phyloP scores from a whole-genome alignment of 2,113 vertebrate species.

The Menura novaehollandiae region DNA sequence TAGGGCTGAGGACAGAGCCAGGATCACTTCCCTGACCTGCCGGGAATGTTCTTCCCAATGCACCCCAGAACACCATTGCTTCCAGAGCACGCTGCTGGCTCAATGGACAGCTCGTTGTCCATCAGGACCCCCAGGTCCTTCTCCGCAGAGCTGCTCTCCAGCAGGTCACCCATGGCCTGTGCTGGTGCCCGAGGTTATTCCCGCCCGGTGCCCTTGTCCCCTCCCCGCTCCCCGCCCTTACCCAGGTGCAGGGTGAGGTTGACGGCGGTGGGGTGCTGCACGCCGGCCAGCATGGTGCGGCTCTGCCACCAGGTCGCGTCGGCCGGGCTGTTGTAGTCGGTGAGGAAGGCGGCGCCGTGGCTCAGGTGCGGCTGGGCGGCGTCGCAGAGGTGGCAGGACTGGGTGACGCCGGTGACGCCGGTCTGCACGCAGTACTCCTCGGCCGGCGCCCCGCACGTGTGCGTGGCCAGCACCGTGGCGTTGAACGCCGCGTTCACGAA shows the following conservation, averaged over 20 bases:
- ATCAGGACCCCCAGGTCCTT: not conserved
- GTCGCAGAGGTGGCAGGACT: constrained; percentile 98
- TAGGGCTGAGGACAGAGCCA: not conserved
- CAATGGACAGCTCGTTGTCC: not conserved
- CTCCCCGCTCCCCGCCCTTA: not conserved
- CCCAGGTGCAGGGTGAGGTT: constrained; percentile 96
- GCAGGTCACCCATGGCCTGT: not conserved
- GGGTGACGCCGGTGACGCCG: constrained; percentile 96
- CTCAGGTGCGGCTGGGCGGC: constrained; percentile 82
- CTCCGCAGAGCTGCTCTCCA: not conserved
- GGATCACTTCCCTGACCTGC: not conserved
- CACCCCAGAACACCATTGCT: not conserved
- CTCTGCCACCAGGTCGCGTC: constrained; percentile 99
- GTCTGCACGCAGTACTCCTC: constrained; percentile 99
- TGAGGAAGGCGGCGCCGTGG: constrained; percentile 89
- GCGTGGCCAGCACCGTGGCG: constrained; percentile 89
- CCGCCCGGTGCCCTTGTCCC: not conserved
- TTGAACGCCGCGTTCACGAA: constrained; percentile 98
- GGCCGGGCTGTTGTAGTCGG: constrained; percentile 97
- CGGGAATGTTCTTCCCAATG: fast-evolving
- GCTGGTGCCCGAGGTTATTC: not conserved
- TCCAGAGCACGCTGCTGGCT: not conserved
- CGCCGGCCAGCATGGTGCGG: constrained; percentile 95
- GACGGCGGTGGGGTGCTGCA: constrained; percentile 93
- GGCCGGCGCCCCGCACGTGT: constrained; percentile 92